Conservation (phyloP, 2,888 invertebrate species). For the Elmis aenea region DNA sequence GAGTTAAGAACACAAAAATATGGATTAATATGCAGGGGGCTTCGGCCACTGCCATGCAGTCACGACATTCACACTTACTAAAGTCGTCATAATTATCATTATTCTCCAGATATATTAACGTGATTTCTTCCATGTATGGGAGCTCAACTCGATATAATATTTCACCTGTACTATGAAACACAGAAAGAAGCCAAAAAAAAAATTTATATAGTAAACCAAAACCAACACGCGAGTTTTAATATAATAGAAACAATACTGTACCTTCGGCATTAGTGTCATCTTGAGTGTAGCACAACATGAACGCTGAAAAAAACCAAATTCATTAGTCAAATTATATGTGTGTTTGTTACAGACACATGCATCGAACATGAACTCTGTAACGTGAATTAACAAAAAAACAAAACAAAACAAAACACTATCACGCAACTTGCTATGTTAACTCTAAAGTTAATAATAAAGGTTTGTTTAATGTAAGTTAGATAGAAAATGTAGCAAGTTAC, state of each 20-base stretch:
- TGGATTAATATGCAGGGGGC: conserved; percentile 16
- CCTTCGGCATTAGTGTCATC: conserved; percentile 88
- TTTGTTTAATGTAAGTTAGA: too few relatives aligned
- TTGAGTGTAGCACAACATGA: conserved; percentile 92
- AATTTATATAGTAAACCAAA: conserved; percentile 44
- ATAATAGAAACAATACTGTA: conserved; percentile 48
- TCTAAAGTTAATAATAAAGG: too few relatives aligned
- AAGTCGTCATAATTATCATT: conserved; percentile 54
- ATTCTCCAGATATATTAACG: conserved; percentile 91
- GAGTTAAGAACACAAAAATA: conserved; percentile 16
- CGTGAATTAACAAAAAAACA: too few relatives aligned
- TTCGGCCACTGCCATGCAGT: conserved; percentile 46
- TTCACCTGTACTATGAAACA: conserved; percentile 65
- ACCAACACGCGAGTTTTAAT: conserved; percentile 26
- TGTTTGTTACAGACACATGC: too few relatives aligned
- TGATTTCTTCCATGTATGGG: conserved; percentile 90
- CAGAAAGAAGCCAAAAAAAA: conserved; percentile 50
- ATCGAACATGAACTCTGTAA: too few relatives aligned
- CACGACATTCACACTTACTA: conserved; percentile 67
- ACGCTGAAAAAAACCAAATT: conserved; percentile 70
- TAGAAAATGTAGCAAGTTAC: too few relatives aligned
- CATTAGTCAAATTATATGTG: too few relatives aligned
- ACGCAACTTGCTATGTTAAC: too few relatives aligned
- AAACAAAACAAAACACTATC: conserved; percentile 4
- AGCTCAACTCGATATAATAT: conserved; percentile 91